Conservation (phyloP, 30 jellyfish, hydroid and myxozoan genomes). For the Aurelia sp. region DNA sequence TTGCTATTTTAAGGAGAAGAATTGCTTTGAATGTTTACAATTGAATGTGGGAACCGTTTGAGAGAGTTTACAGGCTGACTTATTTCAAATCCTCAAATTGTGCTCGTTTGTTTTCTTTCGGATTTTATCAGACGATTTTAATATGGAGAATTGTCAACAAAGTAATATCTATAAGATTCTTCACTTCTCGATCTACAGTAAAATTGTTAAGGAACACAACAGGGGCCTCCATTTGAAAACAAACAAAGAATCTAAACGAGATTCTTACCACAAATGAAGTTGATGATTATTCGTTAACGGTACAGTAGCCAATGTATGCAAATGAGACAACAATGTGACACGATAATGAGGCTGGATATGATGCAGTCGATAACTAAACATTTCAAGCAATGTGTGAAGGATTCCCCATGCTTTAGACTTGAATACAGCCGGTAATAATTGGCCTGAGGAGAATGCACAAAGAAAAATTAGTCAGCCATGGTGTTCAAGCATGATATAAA, state of each 20-base stretch:
- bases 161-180: too few relatives aligned
- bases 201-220: too few relatives aligned
- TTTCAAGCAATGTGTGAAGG: conserved; percentile 92
- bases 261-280: conserved; percentile 88
- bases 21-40: neutral
- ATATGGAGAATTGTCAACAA: too few relatives aligned
- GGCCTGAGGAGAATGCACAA: conserved; percentile 58
- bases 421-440: conserved; percentile 90
- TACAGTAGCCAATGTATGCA: conserved; percentile 88
- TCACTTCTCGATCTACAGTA: too few relatives aligned
- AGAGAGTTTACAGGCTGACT: too few relatives aligned
- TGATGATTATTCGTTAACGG: conserved; percentile 82
- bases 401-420: conserved; percentile 98
- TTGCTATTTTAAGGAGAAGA: neutral
- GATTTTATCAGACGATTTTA: too few relatives aligned
- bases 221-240: neutral
- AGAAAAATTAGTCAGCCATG: too few relatives aligned
- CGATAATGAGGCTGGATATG: conserved; percentile 99
- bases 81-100: too few relatives aligned
- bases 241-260: neutral
- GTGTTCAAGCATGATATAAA: too few relatives aligned
- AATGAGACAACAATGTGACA: conserved; percentile 84
- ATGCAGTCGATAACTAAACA: conserved; percentile 97
- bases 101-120: too few relatives aligned
- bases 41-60: too few relatives aligned